Evolutionary conservation across 2,888 invertebrate genomes (phyloP).

Genomic region (Chrysopilus asiliformis): DNA sequence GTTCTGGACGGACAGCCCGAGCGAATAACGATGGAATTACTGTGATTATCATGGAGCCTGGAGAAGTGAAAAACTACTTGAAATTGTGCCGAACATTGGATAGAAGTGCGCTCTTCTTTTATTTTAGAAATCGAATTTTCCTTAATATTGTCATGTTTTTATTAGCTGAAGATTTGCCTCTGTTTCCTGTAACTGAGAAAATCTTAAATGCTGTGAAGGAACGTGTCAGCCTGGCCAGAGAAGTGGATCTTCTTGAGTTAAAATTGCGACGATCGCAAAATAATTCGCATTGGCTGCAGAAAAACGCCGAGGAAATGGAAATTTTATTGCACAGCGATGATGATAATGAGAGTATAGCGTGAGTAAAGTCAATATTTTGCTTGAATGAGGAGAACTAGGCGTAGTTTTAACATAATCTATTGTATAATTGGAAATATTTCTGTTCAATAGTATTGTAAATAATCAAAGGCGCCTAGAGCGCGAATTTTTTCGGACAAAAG

Average conservation of each 20-base stretch:
- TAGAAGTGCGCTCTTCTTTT: constrained; percentile 51
- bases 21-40: constrained; percentile 81
- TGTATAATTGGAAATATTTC: neutral
- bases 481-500: too few species aligned
- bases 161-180: constrained; percentile 66
- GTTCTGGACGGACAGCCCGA: constrained; percentile 92
- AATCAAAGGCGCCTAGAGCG: too few species aligned
- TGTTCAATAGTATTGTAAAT: too few species aligned
- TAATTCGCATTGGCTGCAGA: constrained; percentile 73
- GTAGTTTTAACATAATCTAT: too few species aligned
- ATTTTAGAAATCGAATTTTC: neutral
- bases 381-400: too few species aligned
- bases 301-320: constrained; percentile 81
- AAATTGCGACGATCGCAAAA: constrained; percentile 47
- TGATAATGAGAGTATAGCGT: constrained; percentile 41
- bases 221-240: constrained; percentile 61
- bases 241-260: constrained; percentile 65
- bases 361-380: too few species aligned
- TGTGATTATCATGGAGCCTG: constrained; percentile 79
- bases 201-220: constrained; percentile 50
- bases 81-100: constrained; percentile 74
- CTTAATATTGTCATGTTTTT: too few species aligned
- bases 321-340: constrained; percentile 82
- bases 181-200: constrained; percentile 61
- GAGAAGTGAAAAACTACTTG: constrained; percentile 64